phyloP scores from a whole-genome alignment of 2,888 invertebrate genomes.

The Drosophila colorata region DNA sequence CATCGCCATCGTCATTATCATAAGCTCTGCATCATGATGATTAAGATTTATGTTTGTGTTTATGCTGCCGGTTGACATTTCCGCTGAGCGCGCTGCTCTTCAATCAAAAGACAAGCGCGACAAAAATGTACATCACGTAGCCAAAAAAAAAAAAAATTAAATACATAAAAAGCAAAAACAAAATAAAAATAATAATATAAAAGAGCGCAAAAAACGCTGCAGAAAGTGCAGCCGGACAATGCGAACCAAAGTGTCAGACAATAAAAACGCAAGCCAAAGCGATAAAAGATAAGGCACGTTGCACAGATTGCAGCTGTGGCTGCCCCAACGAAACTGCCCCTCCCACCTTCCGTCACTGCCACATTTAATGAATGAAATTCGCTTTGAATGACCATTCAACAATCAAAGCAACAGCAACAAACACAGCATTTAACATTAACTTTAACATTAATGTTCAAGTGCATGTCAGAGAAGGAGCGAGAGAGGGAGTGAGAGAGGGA shows the following conservation, averaged over 20 bases:
- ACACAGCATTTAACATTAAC: slow-evolving; percentile 56
- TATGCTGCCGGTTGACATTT: slow-evolving; percentile 76
- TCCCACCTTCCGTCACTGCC: slow-evolving; percentile 40
- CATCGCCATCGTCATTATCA: slow-evolving; percentile 49
- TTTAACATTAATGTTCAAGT: slow-evolving; percentile 49
- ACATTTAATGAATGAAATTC: slow-evolving; percentile 66
- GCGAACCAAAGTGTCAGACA: slow-evolving; percentile 71
- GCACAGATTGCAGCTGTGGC: slow-evolving; percentile 54
- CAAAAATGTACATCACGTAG: slow-evolving; percentile 63
- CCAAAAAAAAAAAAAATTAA: slow-evolving; percentile 39
- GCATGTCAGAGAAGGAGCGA: slow-evolving; percentile 11
- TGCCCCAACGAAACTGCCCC: not conserved
- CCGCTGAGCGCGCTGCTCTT: slow-evolving; percentile 69
- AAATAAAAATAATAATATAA: slow-evolving; percentile 13
- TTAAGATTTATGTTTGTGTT: slow-evolving; percentile 78
- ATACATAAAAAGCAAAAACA: slow-evolving; percentile 9
- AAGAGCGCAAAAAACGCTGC: slow-evolving; percentile 21
- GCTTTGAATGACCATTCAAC: slow-evolving; percentile 68
- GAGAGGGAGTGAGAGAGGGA: not conserved
- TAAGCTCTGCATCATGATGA: slow-evolving; percentile 46
- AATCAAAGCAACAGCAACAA: slow-evolving; percentile 55
- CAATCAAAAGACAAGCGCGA: slow-evolving; percentile 68
- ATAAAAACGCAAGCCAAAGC: slow-evolving; percentile 71
- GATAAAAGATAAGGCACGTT: slow-evolving; percentile 79
- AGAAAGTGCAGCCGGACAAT: slow-evolving; percentile 50